Base-by-base conservation (phyloP, 2,113 vertebrate genomes). In the Myxocyprinus asiaticus region DNA sequence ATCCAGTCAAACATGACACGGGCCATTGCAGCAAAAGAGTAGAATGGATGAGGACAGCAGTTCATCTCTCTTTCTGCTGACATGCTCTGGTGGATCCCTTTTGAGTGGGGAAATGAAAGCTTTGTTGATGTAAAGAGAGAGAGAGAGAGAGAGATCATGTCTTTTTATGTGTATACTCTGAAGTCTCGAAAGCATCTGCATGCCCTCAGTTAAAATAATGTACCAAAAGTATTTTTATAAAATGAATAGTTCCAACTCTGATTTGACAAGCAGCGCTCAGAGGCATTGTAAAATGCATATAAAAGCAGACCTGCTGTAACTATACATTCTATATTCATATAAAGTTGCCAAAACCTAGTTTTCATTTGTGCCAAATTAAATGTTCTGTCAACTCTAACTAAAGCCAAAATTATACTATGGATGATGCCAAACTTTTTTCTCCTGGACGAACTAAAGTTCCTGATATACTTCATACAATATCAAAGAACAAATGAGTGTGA, bases 1-100 rank as follows among this genome's bases (percentile, higher is more conserved):
- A 76, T 76, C 74, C 74, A 76, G 74, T 76, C 74, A 76, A 76
- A 76, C 74, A 76, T 76, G 74, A 76, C 62, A 76, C 62, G 74
- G 74, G 48, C 74, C 62, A 76, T 65, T 76, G 74, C 74, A 44
- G 48, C 48, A 76, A 76, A 61, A 76, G 74, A 76, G 61, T 4
- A 66, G 33, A 66, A 65, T 76, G 62, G 65, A 76, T 76, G 74
- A 65, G 62, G 62, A 76, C 62, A 76, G 74, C 47, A 76, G 62
- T 76, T 76, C 74, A 76, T 65, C 73, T 76, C 73, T 43, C 69
- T 65, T 45, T 76, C 48, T 64, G 47, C 48, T 44, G 48, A 22
- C 62, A 76, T 76, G 74, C 74, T 76, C 62, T 64, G 62, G 47
- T 76, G 62, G 62, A 55, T 76, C 48, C 5, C 62, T 42, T 76